Evolutionary conservation across 2,888 invertebrate genomes (phyloP).

Genomic region (Tipula lateralis): DNA sequence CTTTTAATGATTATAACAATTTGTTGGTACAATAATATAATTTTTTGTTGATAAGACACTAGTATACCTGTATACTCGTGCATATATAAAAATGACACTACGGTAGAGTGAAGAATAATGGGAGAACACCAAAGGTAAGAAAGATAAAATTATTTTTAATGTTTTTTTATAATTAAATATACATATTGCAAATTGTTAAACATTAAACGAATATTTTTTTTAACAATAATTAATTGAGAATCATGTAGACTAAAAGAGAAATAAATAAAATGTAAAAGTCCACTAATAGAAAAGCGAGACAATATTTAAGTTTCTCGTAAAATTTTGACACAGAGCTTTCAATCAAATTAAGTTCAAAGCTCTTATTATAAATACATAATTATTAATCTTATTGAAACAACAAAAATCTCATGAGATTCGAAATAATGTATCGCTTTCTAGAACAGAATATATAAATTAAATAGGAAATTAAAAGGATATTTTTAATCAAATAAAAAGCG

Average conservation of each 20-base stretch:
- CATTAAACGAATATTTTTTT: background rate
- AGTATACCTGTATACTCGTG: too few species aligned
- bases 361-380: background rate
- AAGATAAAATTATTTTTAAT: background rate
- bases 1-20: background rate
- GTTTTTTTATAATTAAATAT: background rate
- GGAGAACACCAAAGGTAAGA: constrained; percentile 7
- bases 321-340: background rate
- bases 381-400: background rate
- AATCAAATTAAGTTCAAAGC: background rate
- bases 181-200: background rate
- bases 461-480: background rate
- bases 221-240: background rate
- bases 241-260: background rate
- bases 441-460: background rate
- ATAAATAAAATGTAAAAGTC: background rate
- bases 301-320: background rate
- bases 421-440: background rate
- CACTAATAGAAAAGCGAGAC: background rate
- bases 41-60: background rate
- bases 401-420: background rate
- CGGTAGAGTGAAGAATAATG: background rate
- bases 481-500: background rate
- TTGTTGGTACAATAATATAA: background rate
- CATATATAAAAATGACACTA: background rate